Evolutionary conservation across 2,888 invertebrate genomes (phyloP), one percentile per base, ranked within the genome.

Genomic region (Drosophila suboccidentalis): DNA sequence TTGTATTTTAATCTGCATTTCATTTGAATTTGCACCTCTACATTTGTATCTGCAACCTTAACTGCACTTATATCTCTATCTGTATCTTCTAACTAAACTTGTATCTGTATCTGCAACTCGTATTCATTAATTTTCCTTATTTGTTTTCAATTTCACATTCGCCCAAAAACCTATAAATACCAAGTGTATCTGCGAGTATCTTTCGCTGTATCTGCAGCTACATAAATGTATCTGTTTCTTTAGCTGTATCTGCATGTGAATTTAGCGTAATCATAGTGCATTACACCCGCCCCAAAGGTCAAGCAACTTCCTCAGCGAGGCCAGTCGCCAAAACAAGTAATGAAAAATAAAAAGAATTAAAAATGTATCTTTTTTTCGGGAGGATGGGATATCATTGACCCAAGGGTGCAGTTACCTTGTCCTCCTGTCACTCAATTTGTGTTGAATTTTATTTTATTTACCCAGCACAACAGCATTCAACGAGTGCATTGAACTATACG

Each of bases 351-450:
- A 22, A 22, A 50, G 13, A 34, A 36, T 36, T 22, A 0, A 26
- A 26, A 50, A 50, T 34, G 34, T n/a, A 13, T 13, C 13, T 50
- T 49, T 57, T 58, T 62, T 60, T 49, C 26, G 36, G 59, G 55
- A 22, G 61, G 62, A 22, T 34, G 36, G 46, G 17, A 46, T 46
- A 75, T 75, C 87, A 81, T 80, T 87, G 86, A 86, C 86, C 87
- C 80, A 76, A 71, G 79, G 75, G 86, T 85, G 87, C 86, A 87
- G 64, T 86, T 85, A 86, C 86, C 86, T 86, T 86, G 67, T 26
- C 26, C 62, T 72, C 77, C 64, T 82, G 72, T 75, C 54, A 63
- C 59, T 73, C 72, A 61, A 29, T 49, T n/a, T 43, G n/a, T 53
- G 13, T 50, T 15, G 46, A 26, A 47, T 49, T 19, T 59, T 19